These are phyloP conservation scores for Malurus melanocephalus DNA, from an alignment of 2,113 vertebrate species.

Conservation along the genomic window DNA sequence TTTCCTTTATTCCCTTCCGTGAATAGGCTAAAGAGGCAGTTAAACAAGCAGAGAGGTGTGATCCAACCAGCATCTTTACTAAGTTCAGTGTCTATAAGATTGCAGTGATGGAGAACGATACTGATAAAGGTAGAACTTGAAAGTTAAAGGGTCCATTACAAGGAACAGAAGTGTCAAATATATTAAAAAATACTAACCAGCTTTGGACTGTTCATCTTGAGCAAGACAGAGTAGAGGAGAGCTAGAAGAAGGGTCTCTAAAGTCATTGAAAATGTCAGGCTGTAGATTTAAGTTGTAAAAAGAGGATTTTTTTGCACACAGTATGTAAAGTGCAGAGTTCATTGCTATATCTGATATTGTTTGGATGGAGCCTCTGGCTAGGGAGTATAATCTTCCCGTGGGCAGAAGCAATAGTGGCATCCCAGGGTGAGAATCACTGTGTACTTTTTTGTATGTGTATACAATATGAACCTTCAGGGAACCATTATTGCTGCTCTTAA, in stretches of 20 bases:
- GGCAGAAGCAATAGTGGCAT: background rate
- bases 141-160: background rate
- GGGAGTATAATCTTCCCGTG: background rate
- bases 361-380: background rate
- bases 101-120: conserved; percentile 78
- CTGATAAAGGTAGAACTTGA: conserved; percentile 72
- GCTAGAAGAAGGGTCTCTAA: background rate
- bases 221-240: background rate
- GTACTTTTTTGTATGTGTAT: background rate
- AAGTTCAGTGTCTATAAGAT: conserved; percentile 88
- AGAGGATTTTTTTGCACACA: background rate
- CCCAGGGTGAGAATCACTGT: background rate
- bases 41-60: conserved; percentile 79
- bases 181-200: background rate
- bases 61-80: conserved; percentile 85
- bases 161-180: background rate
- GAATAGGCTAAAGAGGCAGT: conserved; percentile 85
- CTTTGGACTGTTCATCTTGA: background rate
- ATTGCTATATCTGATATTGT: background rate
- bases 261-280: background rate
- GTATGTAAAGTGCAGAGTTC: background rate
- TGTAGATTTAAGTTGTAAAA: background rate
- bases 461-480: background rate
- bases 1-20: conserved; percentile 14
- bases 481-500: background rate